Evolutionary conservation across 2,888 invertebrate species (phyloP).

Genomic region (Physocephala rufipes): DNA sequence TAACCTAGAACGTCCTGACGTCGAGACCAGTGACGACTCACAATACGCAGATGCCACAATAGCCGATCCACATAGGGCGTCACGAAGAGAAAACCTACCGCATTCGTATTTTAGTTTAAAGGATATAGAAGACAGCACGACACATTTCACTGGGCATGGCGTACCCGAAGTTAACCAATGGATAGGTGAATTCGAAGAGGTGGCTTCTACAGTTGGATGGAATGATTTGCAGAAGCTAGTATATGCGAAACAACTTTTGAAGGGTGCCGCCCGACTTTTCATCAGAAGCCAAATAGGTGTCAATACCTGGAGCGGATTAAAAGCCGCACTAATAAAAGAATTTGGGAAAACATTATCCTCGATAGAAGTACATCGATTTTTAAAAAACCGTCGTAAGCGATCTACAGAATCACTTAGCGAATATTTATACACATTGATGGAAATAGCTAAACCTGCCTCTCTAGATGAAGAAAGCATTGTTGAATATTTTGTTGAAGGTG

Average conservation of each 20-base stretch:
- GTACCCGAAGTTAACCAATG: neutral
- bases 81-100: neutral
- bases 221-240: neutral
- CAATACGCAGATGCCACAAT: neutral
- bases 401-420: slow-evolving; percentile 10
- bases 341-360: slow-evolving; percentile 15
- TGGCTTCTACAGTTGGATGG: neutral
- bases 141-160: neutral
- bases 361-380: slow-evolving; percentile 14
- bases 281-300: slow-evolving; percentile 3
- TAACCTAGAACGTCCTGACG: neutral
- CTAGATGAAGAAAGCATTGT: slow-evolving; percentile 39
- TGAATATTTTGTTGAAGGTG: slow-evolving; percentile 41
- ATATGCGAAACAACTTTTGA: slow-evolving; percentile 13
- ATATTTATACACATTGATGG: slow-evolving; percentile 25
- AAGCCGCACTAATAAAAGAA: slow-evolving; percentile 5
- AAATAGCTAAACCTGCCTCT: slow-evolving; percentile 25
- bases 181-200: slow-evolving; percentile 5
- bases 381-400: slow-evolving; percentile 22
- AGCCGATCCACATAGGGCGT: neutral
- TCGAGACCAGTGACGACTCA: neutral
- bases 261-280: slow-evolving; percentile 13
- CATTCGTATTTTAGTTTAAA: slow-evolving; percentile 2
- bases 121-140: slow-evolving; percentile 1
- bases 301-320: slow-evolving; percentile 9